Base-by-base conservation (phyloP, 2,797 vertebrate genomes). In the Dipus sagitta region DNA sequence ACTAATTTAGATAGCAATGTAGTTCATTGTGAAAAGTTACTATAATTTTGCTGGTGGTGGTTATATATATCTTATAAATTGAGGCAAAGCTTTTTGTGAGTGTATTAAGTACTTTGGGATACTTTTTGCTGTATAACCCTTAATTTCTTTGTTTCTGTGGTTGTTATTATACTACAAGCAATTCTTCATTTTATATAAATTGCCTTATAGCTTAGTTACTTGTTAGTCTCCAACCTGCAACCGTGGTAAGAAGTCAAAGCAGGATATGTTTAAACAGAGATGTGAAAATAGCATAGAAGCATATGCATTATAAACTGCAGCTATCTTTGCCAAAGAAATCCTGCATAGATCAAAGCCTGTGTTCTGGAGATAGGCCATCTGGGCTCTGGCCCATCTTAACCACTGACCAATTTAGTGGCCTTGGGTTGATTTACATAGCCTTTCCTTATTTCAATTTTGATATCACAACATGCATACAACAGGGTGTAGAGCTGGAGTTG, bases 111-210 rank as follows among this genome's bases (percentile, higher is more conserved):
- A 77, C 52, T 87, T 82, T 86, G 79, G 54, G 18, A 88, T 92
- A 97, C 78, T 90, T 72, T 82, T 91, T 90, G 90, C 97, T 97
- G 95, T 88, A 79, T 93, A 96, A 94, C 68, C 90, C 58, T 72
- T 0, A 1, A 72, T 78, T 81, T 58, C 80, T 92, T 89, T 62
- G 96, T 97, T 98, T 95, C 84, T 78, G 90, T 97, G 84, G 88
- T 91, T 96, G 96, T 96, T 89, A 2, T 84, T n/a, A 85, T 79
- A 97, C 94, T 80, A 84, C 87, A 93, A 90, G 62, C 85, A 83
- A 58, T 34, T 71, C 64, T 89, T 93, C 86, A 85, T 85, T 94
- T 67, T 75, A 58, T 74, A 34, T 93, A 89, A 93, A 80, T 89
- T 93, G 67, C 88, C 95, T 93, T 90, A 85, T 82, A 78, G 89